Base-by-base conservation (phyloP, 2,888 invertebrate species). In the Amaurobius ferox region DNA sequence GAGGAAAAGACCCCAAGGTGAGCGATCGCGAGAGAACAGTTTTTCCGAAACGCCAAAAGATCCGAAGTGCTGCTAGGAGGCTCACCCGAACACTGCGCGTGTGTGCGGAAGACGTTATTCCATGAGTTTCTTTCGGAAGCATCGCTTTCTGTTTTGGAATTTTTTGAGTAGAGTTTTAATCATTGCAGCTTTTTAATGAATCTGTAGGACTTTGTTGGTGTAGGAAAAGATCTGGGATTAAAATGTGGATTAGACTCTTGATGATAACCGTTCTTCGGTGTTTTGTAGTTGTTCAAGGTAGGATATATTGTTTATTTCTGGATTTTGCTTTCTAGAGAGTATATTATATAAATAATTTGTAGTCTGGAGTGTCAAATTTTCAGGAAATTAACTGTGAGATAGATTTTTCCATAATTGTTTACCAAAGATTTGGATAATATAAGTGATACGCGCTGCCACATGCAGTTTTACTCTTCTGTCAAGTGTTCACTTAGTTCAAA, bases 211-310 rank as follows among this genome's bases (percentile, higher is more conserved):
- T 70, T 28, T 35, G 32, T 28, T 30, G 19, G 29, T 70, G 62
- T 64, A 13, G 29, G 11, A 61, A 71, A 30, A 55, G 35, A 26
- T n/a, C 30, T 19, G n/a, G 68, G 73, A 66, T 73, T 29, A 73
- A 40, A 67, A 26, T 44, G 32, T 81, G 81, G 81, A 81, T 81
- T 81, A 74, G 68, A 68, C 66, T 76, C 23, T 81, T 68, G 81
- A 30, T 81, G 70, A 19, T 80, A 13, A 26, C 62, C 19, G 74
- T 62, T 28, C 64, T 28, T 7, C 29, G n/a, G 16, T 64, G 29
- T 13, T 29, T 64, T 13, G 3, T 48, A 11, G 68, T 44, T n/a
- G 39, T 40, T n/a, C 30, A 30, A 16, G 81, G 81, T 81, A 70
- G 70, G 81, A 7, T 9, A 35, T 9, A 7, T 35, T 7, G 6